Conservation (phyloP, 2,113 vertebrate genomes). For the Neogale vison region DNA sequence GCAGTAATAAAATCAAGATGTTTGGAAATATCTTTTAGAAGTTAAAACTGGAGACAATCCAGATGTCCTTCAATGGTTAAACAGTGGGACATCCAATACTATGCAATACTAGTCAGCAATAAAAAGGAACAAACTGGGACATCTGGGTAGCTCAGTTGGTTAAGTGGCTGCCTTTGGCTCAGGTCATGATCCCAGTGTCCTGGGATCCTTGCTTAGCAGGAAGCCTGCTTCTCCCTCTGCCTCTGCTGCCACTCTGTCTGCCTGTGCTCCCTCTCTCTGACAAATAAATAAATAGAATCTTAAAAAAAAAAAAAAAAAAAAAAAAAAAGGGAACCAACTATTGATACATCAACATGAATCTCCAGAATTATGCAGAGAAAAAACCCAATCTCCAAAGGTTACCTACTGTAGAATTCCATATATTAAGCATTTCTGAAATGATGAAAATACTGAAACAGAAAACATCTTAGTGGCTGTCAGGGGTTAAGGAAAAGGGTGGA, state of each 20-base stretch:
- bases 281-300: too few relatives aligned
- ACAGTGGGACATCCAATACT: neutral
- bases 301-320: neutral
- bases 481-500: neutral
- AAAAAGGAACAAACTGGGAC: neutral
- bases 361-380: neutral
- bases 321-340: neutral
- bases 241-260: too few relatives aligned
- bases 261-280: too few relatives aligned
- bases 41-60: neutral
- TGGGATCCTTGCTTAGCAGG: too few relatives aligned
- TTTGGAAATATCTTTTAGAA: neutral
- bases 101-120: neutral
- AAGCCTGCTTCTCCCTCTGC: too few relatives aligned
- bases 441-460: neutral
- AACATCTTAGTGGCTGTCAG: neutral
- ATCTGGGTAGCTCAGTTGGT: too few relatives aligned
- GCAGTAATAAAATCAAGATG: neutral
- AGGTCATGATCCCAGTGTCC: too few relatives aligned
- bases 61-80: neutral
- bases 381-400: neutral
- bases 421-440: neutral
- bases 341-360: neutral
- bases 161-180: too few relatives aligned
- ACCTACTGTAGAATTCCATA: neutral